Conservation (phyloP, 2,888 invertebrate genomes). For the Argyra leucocephala region DNA sequence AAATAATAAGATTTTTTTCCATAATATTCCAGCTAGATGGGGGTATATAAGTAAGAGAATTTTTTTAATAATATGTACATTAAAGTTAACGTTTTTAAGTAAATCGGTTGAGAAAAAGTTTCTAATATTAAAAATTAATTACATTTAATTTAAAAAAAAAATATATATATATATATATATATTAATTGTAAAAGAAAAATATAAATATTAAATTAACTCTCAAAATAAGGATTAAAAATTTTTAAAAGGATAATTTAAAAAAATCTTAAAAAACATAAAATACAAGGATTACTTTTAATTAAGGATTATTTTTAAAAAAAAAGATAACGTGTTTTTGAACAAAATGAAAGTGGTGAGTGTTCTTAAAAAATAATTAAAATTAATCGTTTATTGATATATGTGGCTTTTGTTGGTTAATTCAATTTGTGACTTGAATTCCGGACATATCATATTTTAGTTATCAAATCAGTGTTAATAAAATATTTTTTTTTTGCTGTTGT, state of each 20-base stretch:
- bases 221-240: not conserved
- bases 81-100: slow-evolving; percentile 16
- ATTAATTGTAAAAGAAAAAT: not conserved
- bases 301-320: not conserved
- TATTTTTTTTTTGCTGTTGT: too few relatives aligned
- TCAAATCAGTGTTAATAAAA: too few relatives aligned
- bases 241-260: too few relatives aligned
- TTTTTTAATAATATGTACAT: slow-evolving; percentile 17
- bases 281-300: not conserved
- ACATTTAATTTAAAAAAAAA: not conserved
- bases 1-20: not conserved
- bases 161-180: not conserved
- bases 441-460: too few relatives aligned
- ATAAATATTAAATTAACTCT: not conserved
- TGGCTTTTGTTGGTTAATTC: too few relatives aligned
- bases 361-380: slow-evolving; percentile 7
- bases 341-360: slow-evolving; percentile 18
- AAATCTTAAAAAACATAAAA: not conserved
- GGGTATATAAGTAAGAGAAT: slow-evolving; percentile 20
- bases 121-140: not conserved
- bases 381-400: not conserved
- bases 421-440: too few relatives aligned
- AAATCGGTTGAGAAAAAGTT: slow-evolving; percentile 2
- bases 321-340: not conserved
- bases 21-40: slow-evolving; percentile 12